These are phyloP conservation scores for Tauraco hartlaubi DNA, from an alignment of 2,797 vertebrate species.

Conservation along the genomic window DNA sequence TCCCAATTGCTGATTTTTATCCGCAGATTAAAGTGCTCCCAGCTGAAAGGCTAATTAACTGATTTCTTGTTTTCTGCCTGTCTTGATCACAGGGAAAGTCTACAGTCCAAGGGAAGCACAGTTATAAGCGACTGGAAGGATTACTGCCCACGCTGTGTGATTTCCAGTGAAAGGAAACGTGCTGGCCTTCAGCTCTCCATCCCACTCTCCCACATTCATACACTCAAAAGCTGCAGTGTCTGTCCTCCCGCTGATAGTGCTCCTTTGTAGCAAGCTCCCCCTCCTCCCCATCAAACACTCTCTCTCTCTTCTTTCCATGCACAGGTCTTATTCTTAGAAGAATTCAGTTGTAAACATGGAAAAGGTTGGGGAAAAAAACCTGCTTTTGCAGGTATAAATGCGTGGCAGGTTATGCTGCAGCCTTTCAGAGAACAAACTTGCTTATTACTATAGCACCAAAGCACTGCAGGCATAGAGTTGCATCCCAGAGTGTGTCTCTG, in stretches of 20 bases:
- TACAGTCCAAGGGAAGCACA: not conserved
- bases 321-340: not conserved
- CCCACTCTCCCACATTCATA: accelerated
- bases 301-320: not conserved
- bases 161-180: not conserved
- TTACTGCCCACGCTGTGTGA: not conserved
- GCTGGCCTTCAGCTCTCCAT: not conserved
- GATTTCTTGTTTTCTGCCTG: constrained; percentile 30
- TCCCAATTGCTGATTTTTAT: constrained; percentile 43
- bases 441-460: not conserved
- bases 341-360: not conserved
- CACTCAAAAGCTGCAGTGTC: not conserved
- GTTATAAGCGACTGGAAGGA: not conserved
- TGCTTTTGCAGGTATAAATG: not conserved
- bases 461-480: not conserved
- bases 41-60: not conserved
- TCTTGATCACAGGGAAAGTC: constrained; percentile 6
- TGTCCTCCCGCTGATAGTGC: not conserved
- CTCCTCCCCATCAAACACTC: not conserved
- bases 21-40: constrained; percentile 31
- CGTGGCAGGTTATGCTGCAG: not conserved
- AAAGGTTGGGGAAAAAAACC: not conserved
- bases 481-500: not conserved
- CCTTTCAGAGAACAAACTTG: not conserved
- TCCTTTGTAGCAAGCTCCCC: not conserved